These are phyloP conservation scores for Apamea crenata DNA, from an alignment of 2,888 invertebrate genomes.

Conservation along the genomic window DNA sequence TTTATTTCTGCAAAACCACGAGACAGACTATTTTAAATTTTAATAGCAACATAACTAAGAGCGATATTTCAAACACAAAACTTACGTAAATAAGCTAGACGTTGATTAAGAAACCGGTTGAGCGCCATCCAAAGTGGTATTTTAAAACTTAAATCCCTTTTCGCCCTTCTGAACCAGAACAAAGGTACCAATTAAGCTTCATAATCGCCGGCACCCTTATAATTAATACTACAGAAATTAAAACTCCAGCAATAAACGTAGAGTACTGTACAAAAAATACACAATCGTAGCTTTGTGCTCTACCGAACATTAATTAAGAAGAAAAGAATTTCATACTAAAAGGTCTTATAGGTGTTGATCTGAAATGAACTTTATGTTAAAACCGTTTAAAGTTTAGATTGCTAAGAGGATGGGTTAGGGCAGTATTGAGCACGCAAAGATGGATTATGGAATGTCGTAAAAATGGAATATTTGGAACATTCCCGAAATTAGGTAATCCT, in stretches of 20 bases:
- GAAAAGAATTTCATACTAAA: constrained; percentile 77
- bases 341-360: constrained; percentile 68
- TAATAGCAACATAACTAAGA: constrained; percentile 9
- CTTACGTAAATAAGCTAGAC: constrained; percentile 55
- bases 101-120: constrained; percentile 70
- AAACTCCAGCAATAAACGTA: constrained; percentile 82
- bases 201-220: constrained; percentile 84
- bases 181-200: constrained; percentile 85
- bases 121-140: constrained; percentile 71
- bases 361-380: constrained; percentile 70
- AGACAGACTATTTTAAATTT: constrained; percentile 24
- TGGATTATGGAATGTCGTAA: constrained; percentile 77
- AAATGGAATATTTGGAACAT: constrained; percentile 61
- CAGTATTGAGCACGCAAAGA: constrained; percentile 68
- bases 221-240: constrained; percentile 87
- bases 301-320: constrained; percentile 88
- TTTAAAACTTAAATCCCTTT: constrained; percentile 79
- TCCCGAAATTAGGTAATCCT: constrained; percentile 40
- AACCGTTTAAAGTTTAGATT: constrained; percentile 66
- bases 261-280: constrained; percentile 77
- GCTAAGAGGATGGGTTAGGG: constrained; percentile 34
- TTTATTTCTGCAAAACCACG: constrained; percentile 30
- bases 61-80: constrained; percentile 40
- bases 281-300: constrained; percentile 86
- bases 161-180: constrained; percentile 77